Base-by-base conservation (phyloP, 1,140 invertebrate species). In the Cepaea nemoralis region DNA sequence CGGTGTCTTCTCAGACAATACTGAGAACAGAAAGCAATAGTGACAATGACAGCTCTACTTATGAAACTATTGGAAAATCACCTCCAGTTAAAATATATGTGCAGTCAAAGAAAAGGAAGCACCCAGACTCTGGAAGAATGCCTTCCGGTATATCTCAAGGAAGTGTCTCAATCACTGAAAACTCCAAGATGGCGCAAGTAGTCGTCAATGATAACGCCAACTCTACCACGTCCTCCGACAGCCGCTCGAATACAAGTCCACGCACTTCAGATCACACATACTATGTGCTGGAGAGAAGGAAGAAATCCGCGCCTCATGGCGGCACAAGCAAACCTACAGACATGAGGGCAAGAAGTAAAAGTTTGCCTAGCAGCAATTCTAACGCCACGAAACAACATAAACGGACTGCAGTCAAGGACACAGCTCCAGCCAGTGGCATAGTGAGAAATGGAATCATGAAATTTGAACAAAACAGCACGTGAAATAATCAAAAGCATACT, bases 361-460 rank as follows among this genome's bases (percentile, higher is more conserved):
- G 35, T 24, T 12, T 71, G 19, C 37, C 37, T 14, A 45, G 69
- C 22, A 45, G 22, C 6, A 71, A n/a, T 8, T n/a, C 69, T 5
- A 45, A 24, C 16, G 1, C 37, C 6, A 27, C 35, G 6, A 1
- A 8, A 22, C 35, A 71, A 24, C 40, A 10, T n/a, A 45, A 22
- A 40, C 22, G 31, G 10, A 24, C 2, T 40, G 37, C 40, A 24
- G 6, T 2, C 37, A 71, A 3, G n/a, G 69, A 71, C 22, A 40
- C 40, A 27, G 35, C 69, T 40, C 37, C 8, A 27, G 40, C 69
- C 3, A 71, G 40, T 24, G 69, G 69, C 0, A 71, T 71, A n/a
- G 69, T 71, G 40, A 71, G 40, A 40, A 71, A 71, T 71, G 37
- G 69, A 2, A 71, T 71, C 19, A 71, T 19, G 24, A 71, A 39